phyloP scores from a whole-genome alignment of 1,140 invertebrate species.

The Sweltsa coloradensis region DNA sequence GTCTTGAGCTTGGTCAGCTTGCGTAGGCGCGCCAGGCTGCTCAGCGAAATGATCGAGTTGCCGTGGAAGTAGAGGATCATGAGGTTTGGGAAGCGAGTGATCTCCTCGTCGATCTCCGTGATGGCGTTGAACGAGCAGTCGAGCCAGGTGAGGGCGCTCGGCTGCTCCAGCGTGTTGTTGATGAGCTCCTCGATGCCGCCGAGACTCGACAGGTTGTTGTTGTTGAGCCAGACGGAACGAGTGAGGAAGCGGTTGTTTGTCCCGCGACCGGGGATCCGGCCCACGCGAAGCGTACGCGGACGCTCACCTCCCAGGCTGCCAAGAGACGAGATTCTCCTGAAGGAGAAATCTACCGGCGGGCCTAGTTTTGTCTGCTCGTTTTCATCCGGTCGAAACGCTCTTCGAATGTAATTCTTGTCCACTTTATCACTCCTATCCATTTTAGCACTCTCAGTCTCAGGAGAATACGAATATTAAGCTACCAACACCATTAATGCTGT shows the following conservation, averaged over 20 bases:
- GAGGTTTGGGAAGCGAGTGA: slow-evolving; percentile 26
- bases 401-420: too few relatives aligned
- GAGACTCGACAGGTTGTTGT: slow-evolving; percentile 34
- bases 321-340: not conserved
- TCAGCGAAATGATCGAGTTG: slow-evolving; percentile 33
- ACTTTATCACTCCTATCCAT: too few relatives aligned
- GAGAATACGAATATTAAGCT: too few relatives aligned
- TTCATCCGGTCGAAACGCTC: too few relatives aligned
- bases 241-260: slow-evolving; percentile 31
- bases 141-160: slow-evolving; percentile 33
- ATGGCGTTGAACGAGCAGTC: slow-evolving; percentile 41
- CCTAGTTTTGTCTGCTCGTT: too few relatives aligned
- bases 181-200: slow-evolving; percentile 27
- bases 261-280: slow-evolving; percentile 27
- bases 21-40: slow-evolving; percentile 29
- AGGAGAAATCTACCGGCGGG: not conserved
- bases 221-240: slow-evolving; percentile 36
- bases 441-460: too few relatives aligned
- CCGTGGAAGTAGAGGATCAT: slow-evolving; percentile 38
- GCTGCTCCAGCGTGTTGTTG: slow-evolving; percentile 28
- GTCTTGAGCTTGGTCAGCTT: slow-evolving; percentile 30
- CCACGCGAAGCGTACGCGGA: slow-evolving; percentile 23
- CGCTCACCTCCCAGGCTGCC: not conserved
- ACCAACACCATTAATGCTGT: too few relatives aligned
- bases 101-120: slow-evolving; percentile 26